Conservation (phyloP, 37 sponge, comb jelly and placozoan genomes). For the Tethya wilhelma region DNA sequence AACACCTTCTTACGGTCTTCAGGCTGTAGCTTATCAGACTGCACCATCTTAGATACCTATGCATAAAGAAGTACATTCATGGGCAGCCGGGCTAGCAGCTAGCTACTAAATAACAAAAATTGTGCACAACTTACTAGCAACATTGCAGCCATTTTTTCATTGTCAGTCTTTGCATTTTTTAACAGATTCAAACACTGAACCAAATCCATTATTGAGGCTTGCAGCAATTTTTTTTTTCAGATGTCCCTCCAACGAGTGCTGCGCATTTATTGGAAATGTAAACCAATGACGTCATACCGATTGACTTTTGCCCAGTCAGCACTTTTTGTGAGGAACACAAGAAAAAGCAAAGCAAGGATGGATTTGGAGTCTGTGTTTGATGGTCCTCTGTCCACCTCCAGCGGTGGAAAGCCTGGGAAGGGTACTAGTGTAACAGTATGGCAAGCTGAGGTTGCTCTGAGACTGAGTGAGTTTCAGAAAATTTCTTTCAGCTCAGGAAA, state of each 20-base stretch:
- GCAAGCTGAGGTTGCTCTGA: conserved; percentile 74
- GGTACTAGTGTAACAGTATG: conserved; percentile 58
- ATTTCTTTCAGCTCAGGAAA: not conserved
- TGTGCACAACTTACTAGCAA: conserved; percentile 61
- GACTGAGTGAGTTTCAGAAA: conserved; percentile 74
- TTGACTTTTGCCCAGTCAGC: not conserved
- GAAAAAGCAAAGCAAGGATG: no score
- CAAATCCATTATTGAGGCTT: conserved; percentile 27
- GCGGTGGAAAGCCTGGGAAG: conserved; percentile 17
- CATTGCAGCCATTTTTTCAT: conserved; percentile 78
- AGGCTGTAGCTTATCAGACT: conserved; percentile 39
- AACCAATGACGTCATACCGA: not conserved
- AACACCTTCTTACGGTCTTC: conserved; percentile 63
- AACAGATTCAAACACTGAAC: conserved; percentile 38
- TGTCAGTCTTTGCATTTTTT: conserved; percentile 62
- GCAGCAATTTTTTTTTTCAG: not conserved
- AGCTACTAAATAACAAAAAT: not conserved
- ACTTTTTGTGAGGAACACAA: not conserved
- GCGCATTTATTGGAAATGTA: no score
- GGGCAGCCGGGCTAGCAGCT: not conserved
- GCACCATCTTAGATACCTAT: conserved; percentile 66
- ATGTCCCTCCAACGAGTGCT: not conserved
- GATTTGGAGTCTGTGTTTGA: conserved; percentile 46
- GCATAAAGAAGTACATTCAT: not conserved
- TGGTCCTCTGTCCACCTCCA: not conserved